Evolutionary conservation across 2,888 invertebrate species (phyloP).

Genomic region (Epirrhoe tristata): DNA sequence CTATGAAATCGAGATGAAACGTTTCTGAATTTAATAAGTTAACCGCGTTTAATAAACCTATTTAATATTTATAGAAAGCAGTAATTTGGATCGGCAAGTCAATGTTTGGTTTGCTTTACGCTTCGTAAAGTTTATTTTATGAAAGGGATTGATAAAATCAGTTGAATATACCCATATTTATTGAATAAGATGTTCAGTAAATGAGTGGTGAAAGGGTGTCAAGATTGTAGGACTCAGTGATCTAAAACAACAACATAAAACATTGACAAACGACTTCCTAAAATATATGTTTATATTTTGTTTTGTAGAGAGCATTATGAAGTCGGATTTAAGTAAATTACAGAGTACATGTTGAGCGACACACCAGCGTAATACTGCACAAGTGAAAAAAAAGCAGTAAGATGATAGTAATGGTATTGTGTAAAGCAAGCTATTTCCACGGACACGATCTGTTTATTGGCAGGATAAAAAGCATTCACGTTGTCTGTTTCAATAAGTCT

Average conservation of each 20-base stretch:
- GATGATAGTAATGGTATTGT: too few relatives aligned
- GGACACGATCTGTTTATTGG: not conserved
- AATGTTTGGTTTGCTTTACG: not conserved
- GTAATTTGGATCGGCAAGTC: not conserved
- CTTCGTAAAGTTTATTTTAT: constrained; percentile 4
- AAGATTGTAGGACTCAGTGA: too few relatives aligned
- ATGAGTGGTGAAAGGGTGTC: not conserved
- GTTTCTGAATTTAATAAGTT: constrained; percentile 1
- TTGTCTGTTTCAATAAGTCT: not conserved
- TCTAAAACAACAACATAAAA: too few relatives aligned
- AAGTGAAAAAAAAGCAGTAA: too few relatives aligned
- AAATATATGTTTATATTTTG: too few relatives aligned
- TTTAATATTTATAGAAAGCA: not conserved
- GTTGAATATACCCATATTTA: not conserved
- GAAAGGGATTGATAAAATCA: not conserved
- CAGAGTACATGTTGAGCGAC: too few relatives aligned
- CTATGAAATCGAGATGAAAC: constrained; percentile 1
- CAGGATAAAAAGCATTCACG: not conserved
- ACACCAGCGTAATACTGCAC: too few relatives aligned
- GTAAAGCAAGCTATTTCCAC: not conserved
- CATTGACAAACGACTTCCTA: too few relatives aligned
- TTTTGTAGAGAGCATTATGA: too few relatives aligned
- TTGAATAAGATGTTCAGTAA: not conserved
- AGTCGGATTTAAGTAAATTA: too few relatives aligned
- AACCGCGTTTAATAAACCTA: not conserved